Percentiles rank a stretch among this genome's conserved stretches.
Evolutionary conservation across 2,113 vertebrate species (phyloP).

Genomic region (Equus quagga): DNA sequence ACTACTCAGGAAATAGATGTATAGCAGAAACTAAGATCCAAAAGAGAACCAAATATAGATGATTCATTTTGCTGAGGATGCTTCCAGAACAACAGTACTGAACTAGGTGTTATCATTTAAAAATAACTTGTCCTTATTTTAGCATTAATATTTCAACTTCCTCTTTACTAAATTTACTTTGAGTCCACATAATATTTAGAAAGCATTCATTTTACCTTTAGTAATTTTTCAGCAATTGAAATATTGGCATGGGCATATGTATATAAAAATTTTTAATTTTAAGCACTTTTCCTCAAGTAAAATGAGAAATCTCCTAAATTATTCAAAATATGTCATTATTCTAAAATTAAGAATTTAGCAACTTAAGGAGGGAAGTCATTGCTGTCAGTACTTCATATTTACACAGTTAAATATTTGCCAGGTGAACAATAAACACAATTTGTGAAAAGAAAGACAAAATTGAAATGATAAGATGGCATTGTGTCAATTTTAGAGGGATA

Average conservation of each 20-base stretch:
- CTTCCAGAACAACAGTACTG: background rate
- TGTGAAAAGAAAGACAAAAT: background rate
- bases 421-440: background rate
- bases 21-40: background rate
- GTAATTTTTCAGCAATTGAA: background rate
- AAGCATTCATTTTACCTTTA: background rate
- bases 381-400: background rate
- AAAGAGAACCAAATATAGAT: background rate
- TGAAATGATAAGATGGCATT: background rate
- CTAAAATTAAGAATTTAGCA: background rate
- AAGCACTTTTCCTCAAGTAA: background rate
- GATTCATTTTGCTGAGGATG: background rate
- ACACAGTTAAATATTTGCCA: background rate
- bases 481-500: background rate
- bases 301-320: background rate
- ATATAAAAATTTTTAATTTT: background rate
- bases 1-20: background rate
- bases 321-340: background rate
- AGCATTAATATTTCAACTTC: background rate
- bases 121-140: background rate
- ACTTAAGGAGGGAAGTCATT: background rate
- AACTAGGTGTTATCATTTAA: background rate
- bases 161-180: background rate
- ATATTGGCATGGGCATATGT: background rate
- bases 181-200: background rate